A percentile compares a stretch with the other conserved stretches of the same genome.
phyloP scores from a whole-genome alignment of 2,797 vertebrate species.

The Cuniculus paca region DNA sequence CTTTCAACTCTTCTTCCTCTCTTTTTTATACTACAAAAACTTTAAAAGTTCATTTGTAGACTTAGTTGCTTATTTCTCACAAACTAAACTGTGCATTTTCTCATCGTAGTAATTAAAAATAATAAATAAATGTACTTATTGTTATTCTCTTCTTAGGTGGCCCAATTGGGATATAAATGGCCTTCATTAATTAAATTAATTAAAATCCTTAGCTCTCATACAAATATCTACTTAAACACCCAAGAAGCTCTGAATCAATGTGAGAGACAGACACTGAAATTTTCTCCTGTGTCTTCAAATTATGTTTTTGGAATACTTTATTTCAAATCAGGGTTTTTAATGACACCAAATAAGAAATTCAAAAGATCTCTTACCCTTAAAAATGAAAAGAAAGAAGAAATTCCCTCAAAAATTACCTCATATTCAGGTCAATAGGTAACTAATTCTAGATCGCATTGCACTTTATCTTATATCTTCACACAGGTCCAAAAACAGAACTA shows the following conservation, averaged over 20 bases:
- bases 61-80: slow-evolving; percentile 14
- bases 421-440: not conserved
- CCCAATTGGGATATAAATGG: slow-evolving; percentile 26
- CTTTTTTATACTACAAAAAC: slow-evolving; percentile 17
- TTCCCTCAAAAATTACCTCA: slow-evolving; percentile 41
- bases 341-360: slow-evolving; percentile 45
- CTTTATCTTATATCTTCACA: slow-evolving; percentile 42
- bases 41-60: slow-evolving; percentile 24
- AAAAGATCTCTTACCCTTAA: slow-evolving; percentile 44
- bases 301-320: slow-evolving; percentile 51
- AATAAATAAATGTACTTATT: too few relatives aligned
- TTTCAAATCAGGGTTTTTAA: slow-evolving; percentile 60
- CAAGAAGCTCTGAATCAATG: not conserved
- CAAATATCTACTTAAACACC: slow-evolving; percentile 63
- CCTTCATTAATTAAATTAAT: slow-evolving; percentile 55
- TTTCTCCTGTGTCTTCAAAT: slow-evolving; percentile 32
- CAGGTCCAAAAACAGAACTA: slow-evolving; percentile 44
- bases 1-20: not conserved
- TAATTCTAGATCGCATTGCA: slow-evolving; percentile 52
- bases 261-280: not conserved
- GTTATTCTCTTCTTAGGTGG: not conserved
- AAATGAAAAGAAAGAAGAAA: slow-evolving; percentile 37
- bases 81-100: slow-evolving; percentile 54
- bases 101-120: slow-evolving; percentile 52
- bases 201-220: slow-evolving; percentile 46